Conservation (phyloP, 1,140 invertebrate genomes). For the Heliconius hermathena region DNA sequence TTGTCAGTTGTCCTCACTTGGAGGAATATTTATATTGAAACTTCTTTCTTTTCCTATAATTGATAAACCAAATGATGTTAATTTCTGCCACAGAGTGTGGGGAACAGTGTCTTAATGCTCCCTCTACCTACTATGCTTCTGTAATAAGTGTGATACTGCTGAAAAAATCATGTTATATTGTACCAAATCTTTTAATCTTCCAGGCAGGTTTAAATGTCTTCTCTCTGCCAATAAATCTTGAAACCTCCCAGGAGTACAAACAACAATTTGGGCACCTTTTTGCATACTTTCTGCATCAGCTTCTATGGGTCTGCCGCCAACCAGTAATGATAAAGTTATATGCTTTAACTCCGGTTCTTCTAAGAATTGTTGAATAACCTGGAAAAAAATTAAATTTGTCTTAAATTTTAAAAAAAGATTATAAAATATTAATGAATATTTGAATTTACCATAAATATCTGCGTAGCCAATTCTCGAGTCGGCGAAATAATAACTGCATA, state of each 20-base stretch:
- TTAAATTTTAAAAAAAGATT: no score
- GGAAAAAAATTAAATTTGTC: not conserved
- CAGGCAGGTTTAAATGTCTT: slow-evolving; percentile 66
- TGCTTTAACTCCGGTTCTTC: slow-evolving; percentile 64
- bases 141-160: no score
- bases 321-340: slow-evolving; percentile 83
- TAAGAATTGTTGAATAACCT: slow-evolving; percentile 68
- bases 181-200: slow-evolving; percentile 63
- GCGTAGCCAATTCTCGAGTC: slow-evolving; percentile 94
- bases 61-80: no score
- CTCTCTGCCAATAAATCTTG: slow-evolving; percentile 89
- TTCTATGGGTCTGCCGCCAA: slow-evolving; percentile 91
- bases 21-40: not conserved
- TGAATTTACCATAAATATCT: slow-evolving; percentile 89
- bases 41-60: no score
- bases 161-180: not conserved
- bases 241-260: slow-evolving; percentile 96
- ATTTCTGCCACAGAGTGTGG: no score
- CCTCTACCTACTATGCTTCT: no score
- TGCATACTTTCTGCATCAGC: slow-evolving; percentile 87
- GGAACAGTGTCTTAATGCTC: no score
- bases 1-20: no score
- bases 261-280: slow-evolving; percentile 91
- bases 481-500: slow-evolving; percentile 95
- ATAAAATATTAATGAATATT: not conserved